Conservation (phyloP, 1,140 invertebrate species). For the Aphis craccivora region DNA sequence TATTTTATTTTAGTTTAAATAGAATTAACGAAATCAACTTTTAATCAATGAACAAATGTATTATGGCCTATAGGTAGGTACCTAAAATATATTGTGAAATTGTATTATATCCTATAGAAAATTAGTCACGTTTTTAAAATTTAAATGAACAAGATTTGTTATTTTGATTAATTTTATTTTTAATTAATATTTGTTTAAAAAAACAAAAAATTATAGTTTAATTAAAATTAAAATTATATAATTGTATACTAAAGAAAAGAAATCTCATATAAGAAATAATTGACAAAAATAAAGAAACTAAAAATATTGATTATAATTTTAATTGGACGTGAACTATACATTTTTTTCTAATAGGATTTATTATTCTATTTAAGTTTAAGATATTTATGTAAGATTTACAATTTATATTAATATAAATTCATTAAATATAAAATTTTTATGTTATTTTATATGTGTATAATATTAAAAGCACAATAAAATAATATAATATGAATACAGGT, state of each 20-base stretch:
- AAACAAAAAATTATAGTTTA: neutral
- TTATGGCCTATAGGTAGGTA: neutral
- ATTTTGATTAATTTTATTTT: neutral
- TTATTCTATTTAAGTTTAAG: neutral
- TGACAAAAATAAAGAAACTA: neutral
- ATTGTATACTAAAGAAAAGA: neutral
- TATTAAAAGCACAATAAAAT: neutral
- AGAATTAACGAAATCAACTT: neutral
- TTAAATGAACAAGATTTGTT: neutral
- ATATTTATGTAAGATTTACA: neutral
- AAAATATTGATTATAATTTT: neutral
- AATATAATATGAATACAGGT: neutral
- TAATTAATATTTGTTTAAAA: neutral
- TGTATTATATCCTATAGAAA: neutral
- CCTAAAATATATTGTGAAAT: neutral
- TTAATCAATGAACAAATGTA: too few species aligned
- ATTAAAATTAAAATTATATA: constrained; percentile 12
- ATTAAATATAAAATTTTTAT: neutral
- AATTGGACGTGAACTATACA: neutral
- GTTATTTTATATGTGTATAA: neutral
- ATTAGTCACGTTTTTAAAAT: neutral
- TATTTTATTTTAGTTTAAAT: neutral
- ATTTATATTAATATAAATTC: too few species aligned
- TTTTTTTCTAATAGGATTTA: neutral
- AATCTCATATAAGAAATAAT: neutral